Evolutionary conservation across 2,113 vertebrate species (phyloP).

Genomic region (Paracanthobrama guichenoti): DNA sequence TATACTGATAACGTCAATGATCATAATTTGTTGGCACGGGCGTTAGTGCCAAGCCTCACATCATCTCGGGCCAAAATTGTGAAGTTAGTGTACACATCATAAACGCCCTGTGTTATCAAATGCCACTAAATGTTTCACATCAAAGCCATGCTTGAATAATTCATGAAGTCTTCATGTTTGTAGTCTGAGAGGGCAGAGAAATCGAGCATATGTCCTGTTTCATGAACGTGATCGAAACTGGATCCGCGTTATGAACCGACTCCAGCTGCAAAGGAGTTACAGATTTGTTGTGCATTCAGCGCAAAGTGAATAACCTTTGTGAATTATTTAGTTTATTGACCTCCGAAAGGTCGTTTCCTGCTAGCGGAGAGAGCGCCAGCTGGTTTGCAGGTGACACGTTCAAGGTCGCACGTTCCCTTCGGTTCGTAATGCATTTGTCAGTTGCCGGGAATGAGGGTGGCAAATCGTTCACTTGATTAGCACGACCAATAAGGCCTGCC

Average conservation of each 20-base stretch:
- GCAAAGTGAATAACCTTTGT: slow-evolving; percentile 79
- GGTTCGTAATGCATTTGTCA: slow-evolving; percentile 83
- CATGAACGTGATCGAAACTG: slow-evolving; percentile 13
- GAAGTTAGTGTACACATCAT: slow-evolving; percentile 8
- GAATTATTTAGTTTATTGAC: slow-evolving; percentile 87
- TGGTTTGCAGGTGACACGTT: slow-evolving; percentile 80
- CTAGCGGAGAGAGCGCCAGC: slow-evolving; percentile 71
- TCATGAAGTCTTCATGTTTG: slow-evolving; percentile 21
- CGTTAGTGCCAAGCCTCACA: neutral
- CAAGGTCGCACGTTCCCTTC: slow-evolving; percentile 77
- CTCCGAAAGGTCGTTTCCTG: slow-evolving; percentile 82
- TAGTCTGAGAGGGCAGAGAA: neutral
- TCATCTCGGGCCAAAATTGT: slow-evolving; percentile 5
- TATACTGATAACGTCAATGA: slow-evolving; percentile 41
- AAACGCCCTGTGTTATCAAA: neutral
- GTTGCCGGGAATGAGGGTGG: slow-evolving; percentile 69
- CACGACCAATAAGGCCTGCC: slow-evolving; percentile 80
- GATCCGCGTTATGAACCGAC: slow-evolving; percentile 20
- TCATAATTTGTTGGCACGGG: slow-evolving; percentile 1
- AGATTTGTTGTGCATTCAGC: slow-evolving; percentile 69
- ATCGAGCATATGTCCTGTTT: slow-evolving; percentile 53
- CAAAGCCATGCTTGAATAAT: slow-evolving; percentile 27
- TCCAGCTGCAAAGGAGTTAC: slow-evolving; percentile 67
- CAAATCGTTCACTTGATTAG: slow-evolving; percentile 81
- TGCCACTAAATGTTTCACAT: slow-evolving; percentile 32